These are phyloP conservation scores for Teleiodes luculella DNA, from an alignment of 2,888 invertebrate species.

Conservation along the genomic window DNA sequence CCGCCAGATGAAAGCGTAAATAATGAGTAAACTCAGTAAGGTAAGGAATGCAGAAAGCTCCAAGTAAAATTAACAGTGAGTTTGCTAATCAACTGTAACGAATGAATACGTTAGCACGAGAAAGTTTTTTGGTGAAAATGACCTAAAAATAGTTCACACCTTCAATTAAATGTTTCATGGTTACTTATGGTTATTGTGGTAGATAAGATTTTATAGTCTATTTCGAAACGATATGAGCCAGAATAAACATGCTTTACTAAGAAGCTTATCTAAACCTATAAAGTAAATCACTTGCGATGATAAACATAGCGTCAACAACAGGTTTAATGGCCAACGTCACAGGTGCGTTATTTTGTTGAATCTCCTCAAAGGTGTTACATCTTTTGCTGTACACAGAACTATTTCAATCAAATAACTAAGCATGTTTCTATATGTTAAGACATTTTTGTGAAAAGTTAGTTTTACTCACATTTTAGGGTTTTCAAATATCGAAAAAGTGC, in stretches of 20 bases:
- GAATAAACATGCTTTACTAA: not conserved
- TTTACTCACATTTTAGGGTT: too few species aligned
- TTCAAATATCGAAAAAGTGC: too few species aligned
- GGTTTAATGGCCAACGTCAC: too few species aligned
- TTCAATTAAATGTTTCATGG: not conserved
- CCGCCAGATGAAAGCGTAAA: not conserved
- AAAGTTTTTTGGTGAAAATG: not conserved
- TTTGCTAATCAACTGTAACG: slow-evolving; percentile 4
- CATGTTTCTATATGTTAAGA: too few species aligned
- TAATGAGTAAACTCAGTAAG: not conserved
- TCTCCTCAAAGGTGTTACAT: too few species aligned
- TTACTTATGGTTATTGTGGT: not conserved
- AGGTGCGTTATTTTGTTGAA: too few species aligned
- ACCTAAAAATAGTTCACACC: not conserved
- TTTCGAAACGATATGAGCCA: not conserved
- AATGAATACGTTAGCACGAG: not conserved
- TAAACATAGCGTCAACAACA: too few species aligned
- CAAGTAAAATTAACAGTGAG: not conserved
- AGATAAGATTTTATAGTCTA: not conserved
- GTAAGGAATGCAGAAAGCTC: not conserved
- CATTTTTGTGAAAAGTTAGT: too few species aligned
- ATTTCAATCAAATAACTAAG: too few species aligned
- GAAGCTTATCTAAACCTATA: not conserved
- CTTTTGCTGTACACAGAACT: too few species aligned
- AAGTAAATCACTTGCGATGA: too few species aligned